Conservation (phyloP, 2,113 vertebrate species). For the Electrona antarctica region DNA sequence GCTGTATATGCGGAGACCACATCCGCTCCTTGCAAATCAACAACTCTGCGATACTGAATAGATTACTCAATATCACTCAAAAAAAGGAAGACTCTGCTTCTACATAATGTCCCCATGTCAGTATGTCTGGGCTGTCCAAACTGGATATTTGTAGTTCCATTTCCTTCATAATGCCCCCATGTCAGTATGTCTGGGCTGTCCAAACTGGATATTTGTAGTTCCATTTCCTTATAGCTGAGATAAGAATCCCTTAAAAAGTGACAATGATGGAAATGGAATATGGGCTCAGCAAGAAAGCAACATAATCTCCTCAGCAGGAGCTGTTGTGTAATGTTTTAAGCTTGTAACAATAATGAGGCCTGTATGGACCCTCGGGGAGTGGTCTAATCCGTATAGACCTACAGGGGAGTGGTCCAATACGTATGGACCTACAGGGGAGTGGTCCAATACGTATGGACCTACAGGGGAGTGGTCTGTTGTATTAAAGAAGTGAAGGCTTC, state of each 20-base stretch:
- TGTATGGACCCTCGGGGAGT: conserved; percentile 19
- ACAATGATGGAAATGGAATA: no score
- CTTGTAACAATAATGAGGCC: not conserved
- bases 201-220: not conserved
- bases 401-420: not conserved
- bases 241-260: not conserved
- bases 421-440: no score
- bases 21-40: conserved; percentile 17
- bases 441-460: no score
- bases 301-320: conserved; percentile 3
- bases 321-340: not conserved
- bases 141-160: not conserved
- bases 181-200: conserved; percentile 6
- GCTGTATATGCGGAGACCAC: conserved; percentile 26
- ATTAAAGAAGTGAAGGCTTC: not conserved
- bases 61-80: conserved; percentile 10
- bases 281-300: no score
- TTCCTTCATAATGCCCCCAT: not conserved
- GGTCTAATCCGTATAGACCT: no score
- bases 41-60: conserved; percentile 11
- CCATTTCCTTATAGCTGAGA: conserved; percentile 10
- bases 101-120: no score
- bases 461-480: not conserved
- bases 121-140: conserved; percentile 18
- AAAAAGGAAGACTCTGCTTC: not conserved